Percentiles rank a stretch among this genome's conserved stretches.
These are phyloP conservation scores for Teleogryllus occipitalis DNA, from an alignment of 1,140 invertebrate genomes.

Conservation along the genomic window DNA sequence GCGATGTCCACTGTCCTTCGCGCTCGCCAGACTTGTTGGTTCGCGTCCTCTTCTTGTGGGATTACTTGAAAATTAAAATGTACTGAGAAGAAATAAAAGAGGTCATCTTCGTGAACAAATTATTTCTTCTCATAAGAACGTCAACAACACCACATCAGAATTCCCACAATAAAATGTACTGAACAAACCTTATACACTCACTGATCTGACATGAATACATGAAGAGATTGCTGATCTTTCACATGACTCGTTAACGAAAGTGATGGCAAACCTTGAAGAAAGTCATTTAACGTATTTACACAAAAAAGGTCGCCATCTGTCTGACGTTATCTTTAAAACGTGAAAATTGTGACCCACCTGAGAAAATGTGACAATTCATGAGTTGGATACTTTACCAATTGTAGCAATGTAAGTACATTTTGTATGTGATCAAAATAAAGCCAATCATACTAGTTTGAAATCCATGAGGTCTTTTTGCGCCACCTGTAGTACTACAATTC, in stretches of 20 bases:
- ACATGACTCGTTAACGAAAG: background rate
- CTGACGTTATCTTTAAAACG: no score
- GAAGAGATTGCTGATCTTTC: conserved; percentile 8
- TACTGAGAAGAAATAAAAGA: no score
- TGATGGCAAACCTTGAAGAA: conserved; percentile 9
- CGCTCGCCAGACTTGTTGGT: conserved; percentile 26
- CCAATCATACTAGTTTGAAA: conserved; percentile 11
- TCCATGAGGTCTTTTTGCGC: conserved; percentile 9
- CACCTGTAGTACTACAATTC: no score
- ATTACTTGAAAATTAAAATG: conserved; percentile 7
- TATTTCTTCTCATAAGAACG: no score
- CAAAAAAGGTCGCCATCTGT: background rate
- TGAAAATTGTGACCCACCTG: no score
- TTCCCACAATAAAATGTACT: no score
- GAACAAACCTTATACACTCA: conserved; percentile 13
- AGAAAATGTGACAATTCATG: no score
- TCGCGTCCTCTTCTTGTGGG: background rate
- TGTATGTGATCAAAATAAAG: conserved; percentile 12
- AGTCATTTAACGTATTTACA: conserved; percentile 5
- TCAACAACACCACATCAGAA: no score
- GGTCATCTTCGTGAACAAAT: no score
- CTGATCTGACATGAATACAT: conserved; percentile 10
- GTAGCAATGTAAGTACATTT: background rate
- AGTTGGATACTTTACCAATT: conserved; percentile 2
- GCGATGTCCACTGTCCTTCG: conserved; percentile 24